Evolutionary conservation across 2,113 vertebrate genomes (phyloP).

Genomic region (Ondatra zibethicus): DNA sequence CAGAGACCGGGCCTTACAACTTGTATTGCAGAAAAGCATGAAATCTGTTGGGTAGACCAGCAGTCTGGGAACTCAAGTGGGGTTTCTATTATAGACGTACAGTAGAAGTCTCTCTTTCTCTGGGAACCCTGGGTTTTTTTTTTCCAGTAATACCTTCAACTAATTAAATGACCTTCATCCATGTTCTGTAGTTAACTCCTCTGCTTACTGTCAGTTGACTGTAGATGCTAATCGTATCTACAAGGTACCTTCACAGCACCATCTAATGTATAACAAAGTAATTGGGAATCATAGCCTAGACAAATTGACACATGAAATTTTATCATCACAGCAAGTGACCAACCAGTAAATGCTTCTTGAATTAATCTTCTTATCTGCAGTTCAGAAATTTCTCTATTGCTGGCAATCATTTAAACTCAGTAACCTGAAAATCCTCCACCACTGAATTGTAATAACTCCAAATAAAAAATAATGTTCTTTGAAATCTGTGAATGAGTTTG

Average conservation of each 20-base stretch:
- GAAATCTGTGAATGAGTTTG: background rate
- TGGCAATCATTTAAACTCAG: constrained; percentile 41
- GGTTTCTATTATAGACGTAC: constrained; percentile 5
- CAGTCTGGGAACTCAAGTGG: background rate
- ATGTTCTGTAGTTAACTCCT: background rate
- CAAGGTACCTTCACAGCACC: background rate
- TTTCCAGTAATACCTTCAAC: constrained; percentile 28
- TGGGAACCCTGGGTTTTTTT: constrained; percentile 1
- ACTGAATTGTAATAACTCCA: constrained; percentile 30
- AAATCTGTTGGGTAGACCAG: background rate
- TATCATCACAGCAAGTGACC: constrained; percentile 23
- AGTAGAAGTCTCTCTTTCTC: constrained; percentile 13
- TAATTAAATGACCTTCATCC: background rate
- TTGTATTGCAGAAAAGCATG: background rate
- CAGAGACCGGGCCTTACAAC: no score
- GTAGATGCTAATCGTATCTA: background rate
- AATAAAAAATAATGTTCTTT: constrained; percentile 42
- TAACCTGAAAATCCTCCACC: constrained; percentile 37
- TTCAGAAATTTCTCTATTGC: constrained; percentile 40
- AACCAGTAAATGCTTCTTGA: constrained; percentile 40
- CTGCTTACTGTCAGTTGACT: constrained; percentile 19
- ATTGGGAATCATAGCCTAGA: background rate
- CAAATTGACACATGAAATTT: constrained; percentile 18
- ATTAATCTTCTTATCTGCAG: constrained; percentile 32
- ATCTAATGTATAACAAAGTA: background rate